These are phyloP conservation scores for Cheiracanthium punctorium DNA, from an alignment of 2,888 invertebrate species.

Conservation along the genomic window DNA sequence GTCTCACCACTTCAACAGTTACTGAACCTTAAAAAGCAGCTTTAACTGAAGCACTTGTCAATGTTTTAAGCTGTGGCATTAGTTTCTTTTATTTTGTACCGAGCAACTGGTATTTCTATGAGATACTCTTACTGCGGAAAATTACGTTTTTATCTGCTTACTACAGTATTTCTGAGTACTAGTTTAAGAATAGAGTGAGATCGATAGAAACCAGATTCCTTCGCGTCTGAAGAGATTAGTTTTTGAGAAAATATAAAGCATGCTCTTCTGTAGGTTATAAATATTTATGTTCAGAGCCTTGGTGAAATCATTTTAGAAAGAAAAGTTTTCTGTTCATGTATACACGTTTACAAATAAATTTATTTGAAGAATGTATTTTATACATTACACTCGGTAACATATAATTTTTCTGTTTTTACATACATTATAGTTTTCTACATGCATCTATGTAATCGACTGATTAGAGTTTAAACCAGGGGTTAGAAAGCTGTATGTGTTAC, in stretches of 20 bases:
- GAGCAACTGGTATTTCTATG: neutral
- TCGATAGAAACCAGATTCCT: neutral
- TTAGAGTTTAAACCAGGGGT: no score
- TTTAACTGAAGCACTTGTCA: neutral
- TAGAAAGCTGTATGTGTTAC: no score
- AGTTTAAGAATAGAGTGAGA: neutral
- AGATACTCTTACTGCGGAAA: neutral
- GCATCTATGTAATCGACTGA: no score
- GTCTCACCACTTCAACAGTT: no score
- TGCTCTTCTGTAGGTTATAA: neutral
- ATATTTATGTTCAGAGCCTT: neutral
- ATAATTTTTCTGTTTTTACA: no score
- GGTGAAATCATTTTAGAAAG: neutral
- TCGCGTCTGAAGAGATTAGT: neutral
- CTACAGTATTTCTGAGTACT: neutral
- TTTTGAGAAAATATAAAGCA: neutral
- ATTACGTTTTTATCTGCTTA: neutral
- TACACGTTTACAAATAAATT: no score
- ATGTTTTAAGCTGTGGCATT: neutral
- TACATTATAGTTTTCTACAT: no score
- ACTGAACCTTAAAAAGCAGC: neutral
- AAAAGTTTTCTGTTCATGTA: neutral
- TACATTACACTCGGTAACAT: no score
- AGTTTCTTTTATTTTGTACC: neutral
- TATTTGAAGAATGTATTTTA: no score